Evolutionary conservation across 2,113 vertebrate species (phyloP).

Genomic region (Thalassoma bifasciatum): DNA sequence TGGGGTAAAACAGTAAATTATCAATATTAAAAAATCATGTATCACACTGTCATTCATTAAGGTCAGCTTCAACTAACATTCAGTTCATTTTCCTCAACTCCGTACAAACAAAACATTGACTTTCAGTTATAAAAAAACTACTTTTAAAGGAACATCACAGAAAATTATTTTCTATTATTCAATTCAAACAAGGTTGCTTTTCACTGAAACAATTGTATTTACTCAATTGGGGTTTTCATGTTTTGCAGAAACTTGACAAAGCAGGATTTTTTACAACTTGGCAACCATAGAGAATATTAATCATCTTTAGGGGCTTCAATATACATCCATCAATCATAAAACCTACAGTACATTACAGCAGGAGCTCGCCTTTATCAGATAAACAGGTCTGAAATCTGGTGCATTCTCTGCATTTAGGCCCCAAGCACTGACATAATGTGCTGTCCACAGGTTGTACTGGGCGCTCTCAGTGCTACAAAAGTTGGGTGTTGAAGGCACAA

Average conservation of each 20-base stretch:
- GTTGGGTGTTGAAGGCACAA: conserved; percentile 74
- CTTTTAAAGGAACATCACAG: conserved; percentile 37
- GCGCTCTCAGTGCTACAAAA: conserved; percentile 66
- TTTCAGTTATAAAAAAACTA: conserved; percentile 56
- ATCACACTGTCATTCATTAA: conserved; percentile 69
- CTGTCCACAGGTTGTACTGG: conserved; percentile 50
- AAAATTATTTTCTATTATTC: conserved; percentile 38
- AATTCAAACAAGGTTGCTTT: conserved; percentile 31
- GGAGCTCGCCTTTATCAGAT: conserved; percentile 49
- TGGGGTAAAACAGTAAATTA: conserved; percentile 54
- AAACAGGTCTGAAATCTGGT: conserved; percentile 29
- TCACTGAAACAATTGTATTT: conserved; percentile 27
- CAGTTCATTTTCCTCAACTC: conserved; percentile 56
- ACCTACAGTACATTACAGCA: conserved; percentile 37
- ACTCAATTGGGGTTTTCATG: conserved; percentile 47
- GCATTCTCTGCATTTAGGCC: conserved; percentile 38
- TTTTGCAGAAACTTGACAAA: conserved; percentile 51
- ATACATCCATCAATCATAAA: conserved; percentile 41
- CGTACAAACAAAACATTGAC: conserved; percentile 58
- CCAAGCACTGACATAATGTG: conserved; percentile 36
- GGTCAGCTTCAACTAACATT: conserved; percentile 73
- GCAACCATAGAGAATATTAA: conserved; percentile 35
- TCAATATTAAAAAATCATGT: conserved; percentile 62
- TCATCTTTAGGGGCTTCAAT: conserved; percentile 25
- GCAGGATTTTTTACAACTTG: conserved; percentile 58